phyloP scores from a whole-genome alignment of 1,140 invertebrate genomes.

The Pseudomyrmex flavicornis region DNA sequence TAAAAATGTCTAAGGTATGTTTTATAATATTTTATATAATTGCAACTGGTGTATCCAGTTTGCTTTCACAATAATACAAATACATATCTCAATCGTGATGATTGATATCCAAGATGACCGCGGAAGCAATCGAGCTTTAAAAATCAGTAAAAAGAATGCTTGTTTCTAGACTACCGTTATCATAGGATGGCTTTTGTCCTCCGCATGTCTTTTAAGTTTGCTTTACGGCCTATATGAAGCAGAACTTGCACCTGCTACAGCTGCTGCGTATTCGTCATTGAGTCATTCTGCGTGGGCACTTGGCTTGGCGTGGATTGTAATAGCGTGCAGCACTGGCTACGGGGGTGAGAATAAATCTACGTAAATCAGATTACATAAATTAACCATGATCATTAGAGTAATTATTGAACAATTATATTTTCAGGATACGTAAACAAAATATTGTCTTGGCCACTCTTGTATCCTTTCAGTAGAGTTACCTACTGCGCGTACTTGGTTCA shows the following conservation, averaged over 20 bases:
- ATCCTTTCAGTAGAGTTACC: constrained; percentile 93
- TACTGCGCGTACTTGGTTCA: constrained; percentile 94
- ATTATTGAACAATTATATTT: constrained; percentile 67
- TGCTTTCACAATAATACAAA: no score
- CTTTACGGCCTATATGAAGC: constrained; percentile 92
- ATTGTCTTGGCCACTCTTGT: constrained; percentile 91
- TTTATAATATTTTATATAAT: no score
- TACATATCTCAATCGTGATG: no score
- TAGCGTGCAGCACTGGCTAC: constrained; percentile 95
- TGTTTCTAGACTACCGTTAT: constrained; percentile 87
- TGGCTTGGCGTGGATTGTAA: constrained; percentile 93
- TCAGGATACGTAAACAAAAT: constrained; percentile 90
- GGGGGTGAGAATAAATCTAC: constrained; percentile 87
- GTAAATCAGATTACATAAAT: constrained; percentile 27
- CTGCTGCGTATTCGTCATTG: constrained; percentile 92
- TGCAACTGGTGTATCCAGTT: no score
- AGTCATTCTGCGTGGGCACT: constrained; percentile 94
- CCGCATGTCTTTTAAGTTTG: constrained; percentile 88
- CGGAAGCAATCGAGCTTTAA: no score
- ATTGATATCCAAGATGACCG: no score
- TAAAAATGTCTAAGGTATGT: constrained; percentile 89
- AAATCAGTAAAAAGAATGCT: no score
- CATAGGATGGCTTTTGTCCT: constrained; percentile 89
- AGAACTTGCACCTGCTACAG: constrained; percentile 88
- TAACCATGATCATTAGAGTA: background rate